These are phyloP conservation scores for Agriotes lineatus DNA, from an alignment of 2,888 invertebrate species.

Conservation along the genomic window DNA sequence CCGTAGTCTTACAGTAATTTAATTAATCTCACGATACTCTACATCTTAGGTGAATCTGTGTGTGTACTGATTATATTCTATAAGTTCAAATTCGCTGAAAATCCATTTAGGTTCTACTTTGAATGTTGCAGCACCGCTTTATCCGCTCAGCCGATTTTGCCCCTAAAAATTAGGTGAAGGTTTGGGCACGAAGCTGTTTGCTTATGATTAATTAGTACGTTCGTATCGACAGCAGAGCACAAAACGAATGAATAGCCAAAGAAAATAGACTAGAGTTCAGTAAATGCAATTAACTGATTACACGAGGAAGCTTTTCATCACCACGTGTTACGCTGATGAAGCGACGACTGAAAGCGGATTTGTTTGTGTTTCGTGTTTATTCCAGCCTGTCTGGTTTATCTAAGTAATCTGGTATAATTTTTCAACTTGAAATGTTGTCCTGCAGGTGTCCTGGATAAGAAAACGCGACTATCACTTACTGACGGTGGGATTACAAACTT, in stretches of 20 bases:
- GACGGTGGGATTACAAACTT: conserved; percentile 75
- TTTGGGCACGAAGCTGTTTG: too few relatives aligned
- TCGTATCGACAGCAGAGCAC: too few relatives aligned
- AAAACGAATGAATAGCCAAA: neutral
- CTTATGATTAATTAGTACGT: too few relatives aligned
- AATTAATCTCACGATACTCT: too few relatives aligned
- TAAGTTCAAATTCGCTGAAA: too few relatives aligned
- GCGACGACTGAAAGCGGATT: conserved; percentile 10
- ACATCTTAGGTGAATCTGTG: too few relatives aligned
- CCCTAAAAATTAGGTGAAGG: too few relatives aligned
- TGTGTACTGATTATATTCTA: too few relatives aligned
- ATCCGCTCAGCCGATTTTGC: too few relatives aligned
- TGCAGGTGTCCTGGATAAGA: conserved; percentile 80
- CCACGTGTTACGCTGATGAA: neutral
- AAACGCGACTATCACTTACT: conserved; percentile 75
- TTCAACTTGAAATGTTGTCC: conserved; percentile 42
- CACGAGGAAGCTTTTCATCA: conserved; percentile 12
- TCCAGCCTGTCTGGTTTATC: conserved; percentile 23
- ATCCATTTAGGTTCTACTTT: too few relatives aligned
- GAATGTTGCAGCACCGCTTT: too few relatives aligned
- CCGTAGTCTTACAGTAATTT: too few relatives aligned
- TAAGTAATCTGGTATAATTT: conserved; percentile 24
- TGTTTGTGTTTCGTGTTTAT: conserved; percentile 25
- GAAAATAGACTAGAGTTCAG: neutral
- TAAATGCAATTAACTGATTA: conserved; percentile 15